Evolutionary conservation across 1,140 invertebrate species (phyloP).

Genomic region (Danaus plexippus): DNA sequence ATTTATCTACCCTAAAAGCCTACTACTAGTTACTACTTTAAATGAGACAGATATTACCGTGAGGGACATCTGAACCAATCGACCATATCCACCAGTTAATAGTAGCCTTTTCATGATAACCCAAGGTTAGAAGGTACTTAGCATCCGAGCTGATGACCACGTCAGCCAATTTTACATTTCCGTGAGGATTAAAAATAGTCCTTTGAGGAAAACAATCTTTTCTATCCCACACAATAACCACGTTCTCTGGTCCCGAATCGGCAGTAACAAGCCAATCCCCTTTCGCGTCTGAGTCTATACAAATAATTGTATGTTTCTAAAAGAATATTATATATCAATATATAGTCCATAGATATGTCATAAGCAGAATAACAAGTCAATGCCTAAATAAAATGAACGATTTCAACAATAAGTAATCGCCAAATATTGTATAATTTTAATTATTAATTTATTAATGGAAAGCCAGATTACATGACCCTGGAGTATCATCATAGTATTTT

Average conservation of each 20-base stretch:
- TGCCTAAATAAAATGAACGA: neutral
- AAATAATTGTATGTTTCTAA: conserved; percentile 62
- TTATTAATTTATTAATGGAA: conserved; percentile 1
- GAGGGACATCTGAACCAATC: conserved; percentile 57
- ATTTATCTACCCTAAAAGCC: too few species aligned
- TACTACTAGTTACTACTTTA: too few species aligned
- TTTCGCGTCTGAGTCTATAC: conserved; percentile 52
- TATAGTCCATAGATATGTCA: neutral
- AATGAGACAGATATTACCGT: conserved; percentile 50
- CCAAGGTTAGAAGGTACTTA: conserved; percentile 72
- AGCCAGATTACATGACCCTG: conserved; percentile 72
- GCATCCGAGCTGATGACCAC: conserved; percentile 71
- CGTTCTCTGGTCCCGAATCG: conserved; percentile 69
- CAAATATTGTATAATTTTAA: conserved; percentile 8
- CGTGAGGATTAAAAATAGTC: conserved; percentile 70
- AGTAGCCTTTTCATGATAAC: conserved; percentile 51
- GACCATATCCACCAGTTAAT: conserved; percentile 75
- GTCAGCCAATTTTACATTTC: conserved; percentile 40
- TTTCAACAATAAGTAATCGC: neutral
- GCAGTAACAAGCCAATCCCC: conserved; percentile 73
- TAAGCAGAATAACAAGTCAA: conserved; percentile 1
- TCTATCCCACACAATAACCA: conserved; percentile 73
- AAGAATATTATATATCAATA: conserved; percentile 13
- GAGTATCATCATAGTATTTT: conserved; percentile 68
- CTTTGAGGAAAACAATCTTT: conserved; percentile 62